Base-by-base conservation (phyloP, 1,140 invertebrate genomes). In the Hylyphantes graminicola region DNA sequence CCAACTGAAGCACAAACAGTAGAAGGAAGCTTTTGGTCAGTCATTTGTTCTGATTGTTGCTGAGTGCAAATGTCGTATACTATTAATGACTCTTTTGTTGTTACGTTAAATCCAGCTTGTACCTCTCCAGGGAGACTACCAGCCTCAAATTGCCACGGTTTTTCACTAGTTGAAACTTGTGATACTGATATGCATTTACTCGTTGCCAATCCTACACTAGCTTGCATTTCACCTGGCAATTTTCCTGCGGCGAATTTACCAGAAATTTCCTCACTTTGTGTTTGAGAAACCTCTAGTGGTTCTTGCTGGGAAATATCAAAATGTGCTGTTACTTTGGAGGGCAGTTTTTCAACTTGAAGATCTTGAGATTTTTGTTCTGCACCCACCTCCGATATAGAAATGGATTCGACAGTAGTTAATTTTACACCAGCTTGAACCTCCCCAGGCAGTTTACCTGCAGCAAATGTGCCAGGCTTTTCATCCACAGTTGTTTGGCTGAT, bases 381-480 rank as follows among this genome's bases (percentile, higher is more conserved):
- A 12, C 73, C 59, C 35, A 87, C 67, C 82, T 87, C 86, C 6
- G 83, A 85, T 53, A 87, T 61, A 19, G 81, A 68, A 57, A 86
- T 63, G 48, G 85, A 81, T 53, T 87, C 85, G 21, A 55, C 74
- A 8, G 80, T 74, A 11, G 85, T 78, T 19, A 79, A 64, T 61
- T 81, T 85, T 15, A 84, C 54, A n/a, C 63, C 64, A 17, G 86
- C 86, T 48, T 85, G 83, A 57, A 86, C 85, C 54, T 86, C 74
- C 51, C 85, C 85, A 19, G 86, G 85, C 51, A 86, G 17, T 81
- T 75, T 76, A 19, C 85, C 81, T 55, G 85, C 75, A 17, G 67
- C 85, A 79, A 86, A 86, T n/a, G 64, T 19, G 1, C 74, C 79
- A n/a, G 79, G 73, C 19, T 77, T 86, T 67, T 86, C 85, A 73